Percentiles rank a stretch among this genome's conserved stretches.
phyloP scores from a whole-genome alignment of 2,888 invertebrate genomes.

The Phyllotreta striolata region DNA sequence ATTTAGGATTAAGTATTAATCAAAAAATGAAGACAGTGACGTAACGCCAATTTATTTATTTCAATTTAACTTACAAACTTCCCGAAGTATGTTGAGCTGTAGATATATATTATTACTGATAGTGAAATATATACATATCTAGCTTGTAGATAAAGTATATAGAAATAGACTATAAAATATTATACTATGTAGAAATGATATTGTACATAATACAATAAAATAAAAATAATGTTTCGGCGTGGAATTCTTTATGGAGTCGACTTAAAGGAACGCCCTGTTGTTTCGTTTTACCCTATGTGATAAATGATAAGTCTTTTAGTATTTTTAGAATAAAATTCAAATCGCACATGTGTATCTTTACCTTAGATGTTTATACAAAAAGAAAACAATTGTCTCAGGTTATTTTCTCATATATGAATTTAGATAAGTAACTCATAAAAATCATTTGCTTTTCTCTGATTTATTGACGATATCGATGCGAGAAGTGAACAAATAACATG shows the following conservation, averaged over 20 bases:
- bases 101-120: conserved; percentile 46
- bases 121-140: conserved; percentile 58
- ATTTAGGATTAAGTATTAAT: no score
- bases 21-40: no score
- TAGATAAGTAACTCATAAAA: conserved; percentile 6
- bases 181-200: conserved; percentile 51
- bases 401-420: conserved; percentile 4
- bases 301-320: conserved; percentile 44
- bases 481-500: neutral
- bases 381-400: conserved; percentile 6
- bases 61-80: conserved; percentile 50
- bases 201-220: conserved; percentile 47
- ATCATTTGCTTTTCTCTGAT: conserved; percentile 1
- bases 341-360: conserved; percentile 33
- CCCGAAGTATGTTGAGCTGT: conserved; percentile 57
- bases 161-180: conserved; percentile 40
- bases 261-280: conserved; percentile 58
- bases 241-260: conserved; percentile 49
- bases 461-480: neutral
- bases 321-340: conserved; percentile 31
- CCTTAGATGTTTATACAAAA: conserved; percentile 23
- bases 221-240: conserved; percentile 55
- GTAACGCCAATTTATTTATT: conserved; percentile 33
- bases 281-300: conserved; percentile 59
- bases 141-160: conserved; percentile 51